Conservation (phyloP, 2,888 invertebrate species). For the Limnephilus lunatus region DNA sequence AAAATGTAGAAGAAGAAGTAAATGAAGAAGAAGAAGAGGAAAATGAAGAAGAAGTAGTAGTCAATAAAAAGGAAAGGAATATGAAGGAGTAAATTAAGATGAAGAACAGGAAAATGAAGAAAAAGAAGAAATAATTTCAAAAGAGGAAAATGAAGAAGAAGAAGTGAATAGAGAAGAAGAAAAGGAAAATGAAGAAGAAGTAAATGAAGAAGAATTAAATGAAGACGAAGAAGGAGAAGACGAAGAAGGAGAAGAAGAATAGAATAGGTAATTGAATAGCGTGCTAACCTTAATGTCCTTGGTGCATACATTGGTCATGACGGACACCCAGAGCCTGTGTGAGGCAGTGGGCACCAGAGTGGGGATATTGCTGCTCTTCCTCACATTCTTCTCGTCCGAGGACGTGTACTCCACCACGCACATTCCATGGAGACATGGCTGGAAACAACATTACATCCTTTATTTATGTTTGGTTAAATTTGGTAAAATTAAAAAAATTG, state of each 20-base stretch:
- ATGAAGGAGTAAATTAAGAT: no score
- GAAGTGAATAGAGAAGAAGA: background rate
- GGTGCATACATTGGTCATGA: conserved; percentile 64
- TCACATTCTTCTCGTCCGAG: conserved; percentile 69
- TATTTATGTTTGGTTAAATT: no score
- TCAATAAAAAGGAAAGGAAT: no score
- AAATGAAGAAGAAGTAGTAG: no score
- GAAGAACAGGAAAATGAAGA: background rate
- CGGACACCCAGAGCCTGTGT: conserved; percentile 65
- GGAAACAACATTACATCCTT: conserved; percentile 58
- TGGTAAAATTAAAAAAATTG: no score
- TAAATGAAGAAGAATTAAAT: background rate
- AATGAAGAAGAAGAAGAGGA: no score
- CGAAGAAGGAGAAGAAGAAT: background rate
- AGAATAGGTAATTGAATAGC: background rate
- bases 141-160: no score
- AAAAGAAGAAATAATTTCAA: background rate
- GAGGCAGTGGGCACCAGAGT: conserved; percentile 60
- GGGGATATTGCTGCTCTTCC: conserved; percentile 68
- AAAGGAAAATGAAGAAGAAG: background rate
- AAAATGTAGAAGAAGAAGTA: no score
- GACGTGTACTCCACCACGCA: conserved; percentile 73
- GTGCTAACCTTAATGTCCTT: conserved; percentile 64
- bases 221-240: no score
- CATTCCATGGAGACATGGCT: conserved; percentile 79